Base-by-base conservation (phyloP, 2,113 vertebrate genomes). In the Struthidea cinerea region DNA sequence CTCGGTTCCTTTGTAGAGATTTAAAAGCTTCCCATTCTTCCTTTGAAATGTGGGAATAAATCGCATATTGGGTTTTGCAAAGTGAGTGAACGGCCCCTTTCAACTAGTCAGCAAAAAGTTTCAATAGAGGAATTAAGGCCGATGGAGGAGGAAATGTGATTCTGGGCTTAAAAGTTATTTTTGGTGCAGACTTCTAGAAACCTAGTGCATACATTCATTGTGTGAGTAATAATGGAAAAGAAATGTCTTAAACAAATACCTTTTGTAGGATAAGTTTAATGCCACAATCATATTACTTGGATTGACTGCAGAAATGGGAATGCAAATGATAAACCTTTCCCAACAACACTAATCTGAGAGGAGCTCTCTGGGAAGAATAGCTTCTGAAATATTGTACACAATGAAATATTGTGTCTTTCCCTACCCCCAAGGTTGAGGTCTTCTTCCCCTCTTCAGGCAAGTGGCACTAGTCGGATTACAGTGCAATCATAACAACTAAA, bases 121-220 rank as follows among this genome's bases (percentile, higher is more conserved):
- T 96, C 96, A 92, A 88, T 84, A 92, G 97, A 83, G 95, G 97
- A 90, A 94, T 96, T 94, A 93, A 92, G 95, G 90, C 89, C 92
- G 49, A 92, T 77, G 65, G 94, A 93, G 92, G 37, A 91, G 93
- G 59, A 90, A 94, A 85, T 87, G 89, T 53, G 96, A 95, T 93
- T 96, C 94, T 92, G 89, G 94, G 95, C 96, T 97, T 95, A 94
- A 94, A 93, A 96, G 91, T 96, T 95, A 95, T 91, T 95, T 95
- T 96, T 78, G 30, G 94, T 94, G 64, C 63, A 97, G 96, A 92
- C 88, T 95, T 95, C 88, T 75, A 94, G 95, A 96, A 97, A 96
- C 80, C 83, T 90, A 82, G 90, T 52, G 75, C 78, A 78, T 69
- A 84, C 82, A 87, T 71, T 95, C 90, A 90, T 93, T 92, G 93